Conservation (phyloP, 2,113 vertebrate genomes). For the Laticauda colubrina region DNA sequence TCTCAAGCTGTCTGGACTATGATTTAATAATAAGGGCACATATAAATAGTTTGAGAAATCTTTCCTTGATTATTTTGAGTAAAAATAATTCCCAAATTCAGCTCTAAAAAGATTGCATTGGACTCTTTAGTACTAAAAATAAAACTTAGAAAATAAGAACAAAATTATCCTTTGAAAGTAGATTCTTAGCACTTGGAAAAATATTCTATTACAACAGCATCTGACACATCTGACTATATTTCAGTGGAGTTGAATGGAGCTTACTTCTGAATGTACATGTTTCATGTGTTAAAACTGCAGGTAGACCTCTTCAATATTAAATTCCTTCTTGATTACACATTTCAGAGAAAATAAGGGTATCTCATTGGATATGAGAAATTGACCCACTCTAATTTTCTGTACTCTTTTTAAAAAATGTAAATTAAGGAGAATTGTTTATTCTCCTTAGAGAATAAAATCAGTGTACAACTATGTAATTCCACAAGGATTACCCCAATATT, state of each 20-base stretch:
- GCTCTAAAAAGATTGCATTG: neutral
- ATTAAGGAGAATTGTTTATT: neutral
- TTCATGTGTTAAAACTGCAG: neutral
- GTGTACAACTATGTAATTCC: neutral
- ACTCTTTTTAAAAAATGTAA: neutral
- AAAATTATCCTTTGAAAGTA: neutral
- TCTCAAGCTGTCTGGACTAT: conserved; percentile 4
- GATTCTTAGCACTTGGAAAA: neutral
- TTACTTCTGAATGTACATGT: neutral
- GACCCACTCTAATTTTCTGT: neutral
- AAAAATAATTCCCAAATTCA: neutral
- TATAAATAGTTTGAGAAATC: conserved; percentile 1
- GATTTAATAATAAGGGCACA: conserved; percentile 22
- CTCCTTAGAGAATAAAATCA: neutral
- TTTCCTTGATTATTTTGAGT: neutral
- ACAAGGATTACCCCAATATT: neutral
- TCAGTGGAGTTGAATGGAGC: neutral
- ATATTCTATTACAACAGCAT: neutral
- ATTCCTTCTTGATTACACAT: neutral
- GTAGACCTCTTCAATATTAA: neutral
- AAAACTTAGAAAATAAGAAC: neutral
- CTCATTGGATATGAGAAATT: neutral
- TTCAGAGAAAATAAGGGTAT: neutral
- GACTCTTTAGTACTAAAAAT: neutral
- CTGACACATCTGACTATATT: neutral